Conservation (phyloP, 2,113 vertebrate species). For the Neotoma lepida region DNA sequence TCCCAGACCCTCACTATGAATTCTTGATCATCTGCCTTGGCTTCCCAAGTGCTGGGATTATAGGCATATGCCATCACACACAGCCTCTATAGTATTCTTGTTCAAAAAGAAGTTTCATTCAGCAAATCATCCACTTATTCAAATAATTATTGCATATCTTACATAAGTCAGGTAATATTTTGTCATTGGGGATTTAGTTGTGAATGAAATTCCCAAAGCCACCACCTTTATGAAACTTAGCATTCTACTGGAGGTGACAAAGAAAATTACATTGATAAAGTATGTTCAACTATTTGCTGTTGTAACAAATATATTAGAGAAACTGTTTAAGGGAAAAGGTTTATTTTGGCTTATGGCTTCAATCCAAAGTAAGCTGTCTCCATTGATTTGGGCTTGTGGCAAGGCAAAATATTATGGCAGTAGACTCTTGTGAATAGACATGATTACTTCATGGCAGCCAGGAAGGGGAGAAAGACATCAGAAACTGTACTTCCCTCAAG, state of each 20-base stretch:
- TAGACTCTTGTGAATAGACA: too few species aligned
- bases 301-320: neutral
- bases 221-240: neutral
- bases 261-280: neutral
- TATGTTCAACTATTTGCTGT: neutral
- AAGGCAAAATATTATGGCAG: neutral
- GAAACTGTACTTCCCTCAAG: neutral
- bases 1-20: neutral
- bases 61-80: neutral
- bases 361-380: neutral
- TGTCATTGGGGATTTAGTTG: neutral
- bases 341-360: neutral
- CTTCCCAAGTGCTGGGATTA: neutral
- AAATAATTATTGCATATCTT: neutral
- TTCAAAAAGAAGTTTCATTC: slow-evolving; percentile 8
- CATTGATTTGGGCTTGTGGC: neutral
- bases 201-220: slow-evolving; percentile 26
- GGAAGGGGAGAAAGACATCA: neutral
- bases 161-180: neutral
- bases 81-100: neutral
- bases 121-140: neutral
- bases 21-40: neutral
- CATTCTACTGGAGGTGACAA: neutral
- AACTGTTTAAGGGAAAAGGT: neutral
- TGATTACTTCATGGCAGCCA: neutral